Evolutionary conservation across 1,140 invertebrate genomes (phyloP).

Genomic region (Drosophila tristis): DNA sequence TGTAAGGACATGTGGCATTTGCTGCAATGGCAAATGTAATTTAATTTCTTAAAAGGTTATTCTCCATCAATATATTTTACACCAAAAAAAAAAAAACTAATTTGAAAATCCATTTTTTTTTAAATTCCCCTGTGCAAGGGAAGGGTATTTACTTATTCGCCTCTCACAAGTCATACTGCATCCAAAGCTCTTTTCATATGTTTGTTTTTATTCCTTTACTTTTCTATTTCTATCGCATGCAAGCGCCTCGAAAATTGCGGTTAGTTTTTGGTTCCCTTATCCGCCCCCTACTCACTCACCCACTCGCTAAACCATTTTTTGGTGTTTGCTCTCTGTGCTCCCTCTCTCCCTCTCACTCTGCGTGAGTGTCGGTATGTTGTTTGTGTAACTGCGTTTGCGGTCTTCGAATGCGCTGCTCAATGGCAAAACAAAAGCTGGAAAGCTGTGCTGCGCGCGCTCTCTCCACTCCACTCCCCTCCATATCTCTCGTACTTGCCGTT

Average conservation of each 20-base stretch:
- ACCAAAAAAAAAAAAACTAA: too few relatives aligned
- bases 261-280: conserved; percentile 54
- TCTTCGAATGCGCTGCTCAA: conserved; percentile 50
- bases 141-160: conserved; percentile 9
- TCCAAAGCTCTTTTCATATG: neutral
- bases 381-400: conserved; percentile 72
- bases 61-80: too few relatives aligned
- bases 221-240: conserved; percentile 60
- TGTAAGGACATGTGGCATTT: neutral
- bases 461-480: conserved; percentile 17
- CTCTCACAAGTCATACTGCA: neutral
- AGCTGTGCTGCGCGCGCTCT: conserved; percentile 55
- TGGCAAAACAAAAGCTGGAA: conserved; percentile 78
- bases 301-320: conserved; percentile 12
- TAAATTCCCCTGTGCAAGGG: too few relatives aligned
- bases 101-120: too few relatives aligned
- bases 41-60: too few relatives aligned
- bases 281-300: neutral
- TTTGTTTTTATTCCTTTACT: conserved; percentile 16
- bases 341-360: conserved; percentile 9
- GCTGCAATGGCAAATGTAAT: too few relatives aligned
- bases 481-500: neutral
- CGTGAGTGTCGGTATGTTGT: conserved; percentile 33
- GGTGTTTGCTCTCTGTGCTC: conserved; percentile 35
- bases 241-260: conserved; percentile 80